Evolutionary conservation across 2,797 vertebrate species (phyloP), one percentile per base, ranked within the genome.

Genomic region (Nasua narica): DNA sequence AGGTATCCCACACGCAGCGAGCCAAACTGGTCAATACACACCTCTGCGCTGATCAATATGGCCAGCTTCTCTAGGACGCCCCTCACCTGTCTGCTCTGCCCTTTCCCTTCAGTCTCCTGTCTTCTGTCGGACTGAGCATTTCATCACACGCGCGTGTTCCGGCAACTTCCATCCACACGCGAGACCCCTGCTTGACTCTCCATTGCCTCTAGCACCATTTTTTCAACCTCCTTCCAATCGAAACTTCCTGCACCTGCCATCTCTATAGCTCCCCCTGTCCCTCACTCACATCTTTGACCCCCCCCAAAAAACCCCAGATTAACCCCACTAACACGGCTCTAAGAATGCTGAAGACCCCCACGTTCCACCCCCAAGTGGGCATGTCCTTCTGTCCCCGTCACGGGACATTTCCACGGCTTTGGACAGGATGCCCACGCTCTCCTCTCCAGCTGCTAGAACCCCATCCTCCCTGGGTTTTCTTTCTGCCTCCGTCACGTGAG

Each of bases 161-260:
- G 48, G 25, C 35, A 46, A 43, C 91, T 60, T 84, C 40, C 23
- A 40, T 32, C 18, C 6, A 3, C 14, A 83, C n/a, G 15, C 29
- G 18, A 82, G 54, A 78, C 9, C 2, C 29, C 12, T 25, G 74
- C 88, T 87, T 67, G 50, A 69, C 32, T 60, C 58, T 46, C n/a
- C 4, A 13, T 32, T 10, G 65, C 23, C 19, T 25, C 56, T 4
- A 10, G 14, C 27, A 77, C 46, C 48, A 16, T 19, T 88, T 12
- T 46, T 54, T 62, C 40, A 56, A 83, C 72, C 25, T 58, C 40
- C 87, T 93, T 65, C 65, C 29, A 83, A 86, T 70, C 2, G 56
- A 74, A 79, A 60, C 54, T 87, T 92, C 74, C n/a, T 46, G 52
- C 48, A 90, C 74, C 48, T 32, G 27, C 74, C 85, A 62, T 85